These are phyloP conservation scores for Sinohyriopsis cumingii DNA, from an alignment of 2,888 invertebrate genomes.

Conservation along the genomic window DNA sequence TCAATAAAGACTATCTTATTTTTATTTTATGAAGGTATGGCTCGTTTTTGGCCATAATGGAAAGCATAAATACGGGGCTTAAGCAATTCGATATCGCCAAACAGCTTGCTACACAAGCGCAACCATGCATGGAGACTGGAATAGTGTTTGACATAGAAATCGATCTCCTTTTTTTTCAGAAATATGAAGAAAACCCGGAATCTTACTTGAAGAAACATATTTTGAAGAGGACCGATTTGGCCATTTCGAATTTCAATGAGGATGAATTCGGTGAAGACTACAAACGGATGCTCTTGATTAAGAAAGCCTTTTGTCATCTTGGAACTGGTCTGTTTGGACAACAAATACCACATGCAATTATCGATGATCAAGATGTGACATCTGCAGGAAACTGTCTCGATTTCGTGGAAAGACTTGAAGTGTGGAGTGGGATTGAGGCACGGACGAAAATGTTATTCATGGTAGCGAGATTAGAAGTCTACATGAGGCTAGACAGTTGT, in stretches of 20 bases:
- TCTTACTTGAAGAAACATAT: conserved; percentile 18
- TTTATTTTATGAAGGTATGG: conserved; percentile 11
- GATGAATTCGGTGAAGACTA: conserved; percentile 35
- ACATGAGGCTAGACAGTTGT: conserved; percentile 8
- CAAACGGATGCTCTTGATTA: conserved; percentile 31
- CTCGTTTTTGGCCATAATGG: conserved; percentile 14
- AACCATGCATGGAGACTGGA: conserved; percentile 35
- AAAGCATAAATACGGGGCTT: conserved; percentile 22
- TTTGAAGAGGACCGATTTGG: conserved; percentile 21
- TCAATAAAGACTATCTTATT: too few species aligned
- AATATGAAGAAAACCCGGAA: conserved; percentile 22
- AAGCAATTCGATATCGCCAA: conserved; percentile 27
- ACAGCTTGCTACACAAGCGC: conserved; percentile 20
- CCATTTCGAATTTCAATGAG: conserved; percentile 30
- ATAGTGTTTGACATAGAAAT: conserved; percentile 39
- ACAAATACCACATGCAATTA: conserved; percentile 12
- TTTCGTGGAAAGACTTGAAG: conserved; percentile 18
- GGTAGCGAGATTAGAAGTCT: conserved; percentile 19
- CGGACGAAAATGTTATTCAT: conserved; percentile 27
- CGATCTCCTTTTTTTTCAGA: conserved; percentile 30
- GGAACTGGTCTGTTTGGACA: conserved; percentile 32
- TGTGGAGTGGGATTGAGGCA: conserved; percentile 26
- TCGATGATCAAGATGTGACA: conserved; percentile 15
- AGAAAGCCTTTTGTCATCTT: conserved; percentile 34
- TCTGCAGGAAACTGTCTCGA: conserved; percentile 23